These are phyloP conservation scores for Aspidapion aeneum DNA, from an alignment of 2,888 invertebrate genomes.

Conservation along the genomic window DNA sequence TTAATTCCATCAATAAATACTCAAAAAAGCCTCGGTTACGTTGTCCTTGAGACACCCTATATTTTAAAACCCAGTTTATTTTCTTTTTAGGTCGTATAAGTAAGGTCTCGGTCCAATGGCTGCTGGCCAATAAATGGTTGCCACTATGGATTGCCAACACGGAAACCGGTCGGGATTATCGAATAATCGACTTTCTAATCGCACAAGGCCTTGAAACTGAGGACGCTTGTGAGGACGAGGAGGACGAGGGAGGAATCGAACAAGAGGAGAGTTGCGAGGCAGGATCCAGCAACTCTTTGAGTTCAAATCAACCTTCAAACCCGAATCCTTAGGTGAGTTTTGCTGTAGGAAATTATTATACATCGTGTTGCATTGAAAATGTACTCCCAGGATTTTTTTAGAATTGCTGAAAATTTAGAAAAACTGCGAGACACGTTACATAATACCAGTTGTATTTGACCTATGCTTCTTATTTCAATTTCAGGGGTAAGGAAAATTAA, in stretches of 20 bases:
- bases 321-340: not conserved
- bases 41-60: too few species aligned
- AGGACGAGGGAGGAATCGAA: conserved; percentile 13
- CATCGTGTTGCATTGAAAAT: too few species aligned
- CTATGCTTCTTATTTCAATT: too few species aligned
- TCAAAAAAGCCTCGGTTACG: too few species aligned
- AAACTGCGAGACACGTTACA: too few species aligned
- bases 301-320: not conserved
- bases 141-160: conserved; percentile 58
- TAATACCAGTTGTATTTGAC: too few species aligned
- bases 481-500: too few species aligned
- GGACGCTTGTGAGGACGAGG: conserved; percentile 30
- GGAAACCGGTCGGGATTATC: conserved; percentile 48
- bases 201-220: conserved; percentile 40
- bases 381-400: too few species aligned
- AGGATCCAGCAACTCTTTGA: not conserved
- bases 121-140: conserved; percentile 63
- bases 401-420: too few species aligned
- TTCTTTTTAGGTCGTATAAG: conserved; percentile 51
- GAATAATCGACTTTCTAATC: conserved; percentile 44
- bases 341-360: too few species aligned
- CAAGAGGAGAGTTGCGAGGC: not conserved
- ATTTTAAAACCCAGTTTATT: too few species aligned
- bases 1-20: too few species aligned
- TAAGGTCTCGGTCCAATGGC: conserved; percentile 62